Percentiles rank a stretch among this genome's conserved stretches.
Conservation (phyloP, 2,797 vertebrate genomes). For the Urosaurus nigricauda region DNA sequence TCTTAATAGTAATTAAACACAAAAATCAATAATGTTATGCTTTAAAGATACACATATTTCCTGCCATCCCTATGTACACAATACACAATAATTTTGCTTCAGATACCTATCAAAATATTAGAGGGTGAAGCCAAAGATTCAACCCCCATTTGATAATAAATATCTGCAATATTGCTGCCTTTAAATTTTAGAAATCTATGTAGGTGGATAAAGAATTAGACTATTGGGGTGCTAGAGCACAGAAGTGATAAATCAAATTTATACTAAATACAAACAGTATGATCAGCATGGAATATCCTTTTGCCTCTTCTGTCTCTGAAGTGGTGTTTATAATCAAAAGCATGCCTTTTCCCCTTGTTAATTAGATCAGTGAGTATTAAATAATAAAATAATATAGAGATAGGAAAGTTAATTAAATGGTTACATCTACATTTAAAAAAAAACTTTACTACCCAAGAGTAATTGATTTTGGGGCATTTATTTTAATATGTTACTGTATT, state of each 20-base stretch:
- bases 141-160: conserved; percentile 50
- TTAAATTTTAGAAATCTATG: neutral
- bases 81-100: conserved; percentile 61
- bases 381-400: no score
- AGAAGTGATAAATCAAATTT: neutral
- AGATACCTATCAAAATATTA: conserved; percentile 73
- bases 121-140: conserved; percentile 22
- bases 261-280: neutral
- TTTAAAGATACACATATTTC: conserved; percentile 75
- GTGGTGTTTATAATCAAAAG: neutral
- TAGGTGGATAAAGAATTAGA: neutral
- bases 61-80: conserved; percentile 48
- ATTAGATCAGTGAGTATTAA: no score
- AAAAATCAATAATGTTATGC: conserved; percentile 80
- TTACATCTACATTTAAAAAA: no score
- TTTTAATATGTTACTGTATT: no score
- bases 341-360: no score
- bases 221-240: no score
- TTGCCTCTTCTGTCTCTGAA: neutral
- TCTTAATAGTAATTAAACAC: conserved; percentile 77
- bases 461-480: no score
- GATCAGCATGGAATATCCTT: neutral
- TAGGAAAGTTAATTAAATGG: no score
- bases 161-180: neutral
- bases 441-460: no score